Evolutionary conservation across 2,113 vertebrate species (phyloP).

Genomic region (Pollimyrus isidori): DNA sequence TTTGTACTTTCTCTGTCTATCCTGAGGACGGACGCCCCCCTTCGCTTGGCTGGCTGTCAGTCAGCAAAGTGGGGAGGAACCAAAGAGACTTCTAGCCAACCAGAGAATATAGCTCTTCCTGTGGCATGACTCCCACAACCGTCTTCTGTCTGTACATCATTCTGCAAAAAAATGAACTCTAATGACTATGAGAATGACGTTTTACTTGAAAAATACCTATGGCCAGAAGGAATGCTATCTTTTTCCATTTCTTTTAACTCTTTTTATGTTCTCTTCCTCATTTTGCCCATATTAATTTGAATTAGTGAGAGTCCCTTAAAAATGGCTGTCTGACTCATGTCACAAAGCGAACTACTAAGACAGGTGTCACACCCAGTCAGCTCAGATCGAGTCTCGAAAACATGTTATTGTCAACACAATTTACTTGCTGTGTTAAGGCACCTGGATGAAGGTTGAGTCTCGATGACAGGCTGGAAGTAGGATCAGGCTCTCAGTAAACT

Average conservation of each 20-base stretch:
- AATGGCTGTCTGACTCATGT: background rate
- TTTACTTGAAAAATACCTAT: background rate
- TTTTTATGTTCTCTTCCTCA: background rate
- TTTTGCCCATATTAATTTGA: background rate
- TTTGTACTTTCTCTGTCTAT: slow-evolving; percentile 8
- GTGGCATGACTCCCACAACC: slow-evolving; percentile 21
- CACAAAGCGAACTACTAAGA: background rate
- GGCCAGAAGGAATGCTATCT: background rate
- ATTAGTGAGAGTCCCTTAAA: background rate
- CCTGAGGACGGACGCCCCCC: slow-evolving; percentile 21
- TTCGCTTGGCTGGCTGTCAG: background rate
- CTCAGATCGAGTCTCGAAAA: background rate
- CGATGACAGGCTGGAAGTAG: background rate
- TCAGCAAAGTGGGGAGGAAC: slow-evolving; percentile 8
- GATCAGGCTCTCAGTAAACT: background rate
- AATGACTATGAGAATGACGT: background rate
- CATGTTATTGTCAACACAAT: background rate
- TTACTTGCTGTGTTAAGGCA: background rate
- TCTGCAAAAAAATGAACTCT: background rate
- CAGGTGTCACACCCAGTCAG: background rate
- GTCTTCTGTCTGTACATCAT: slow-evolving; percentile 24
- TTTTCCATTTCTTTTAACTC: background rate
- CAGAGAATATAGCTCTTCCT: slow-evolving; percentile 28
- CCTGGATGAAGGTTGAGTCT: background rate
- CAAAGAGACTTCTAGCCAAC: slow-evolving; percentile 17